phyloP scores from a whole-genome alignment of 2,888 invertebrate genomes.

The Xylota sylvarum region DNA sequence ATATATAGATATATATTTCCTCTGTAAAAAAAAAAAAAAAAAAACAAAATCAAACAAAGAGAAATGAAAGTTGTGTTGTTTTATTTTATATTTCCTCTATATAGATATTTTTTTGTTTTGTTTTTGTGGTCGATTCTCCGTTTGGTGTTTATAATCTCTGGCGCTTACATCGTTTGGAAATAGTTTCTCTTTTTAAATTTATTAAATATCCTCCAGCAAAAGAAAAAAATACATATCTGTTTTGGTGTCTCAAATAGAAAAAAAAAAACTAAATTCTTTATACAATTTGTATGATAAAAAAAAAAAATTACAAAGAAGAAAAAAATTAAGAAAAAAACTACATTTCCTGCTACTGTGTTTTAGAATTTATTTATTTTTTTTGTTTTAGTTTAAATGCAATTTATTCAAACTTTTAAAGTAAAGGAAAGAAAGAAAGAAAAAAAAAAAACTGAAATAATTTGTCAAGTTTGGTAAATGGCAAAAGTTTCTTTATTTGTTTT shows the following conservation, averaged over 20 bases:
- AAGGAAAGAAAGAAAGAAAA: slow-evolving; percentile 40
- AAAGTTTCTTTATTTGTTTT: slow-evolving; percentile 61
- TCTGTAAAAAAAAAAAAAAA: slow-evolving; percentile 78
- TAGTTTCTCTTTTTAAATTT: slow-evolving; percentile 40
- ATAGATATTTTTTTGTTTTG: slow-evolving; percentile 82
- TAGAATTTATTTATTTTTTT: slow-evolving; percentile 54
- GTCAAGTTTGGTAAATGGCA: slow-evolving; percentile 81
- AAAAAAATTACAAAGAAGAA: slow-evolving; percentile 53
- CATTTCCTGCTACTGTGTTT: slow-evolving; percentile 77
- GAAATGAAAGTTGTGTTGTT: slow-evolving; percentile 80
- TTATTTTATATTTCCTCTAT: slow-evolving; percentile 81
- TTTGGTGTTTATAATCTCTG: slow-evolving; percentile 78
- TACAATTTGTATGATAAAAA: slow-evolving; percentile 44
- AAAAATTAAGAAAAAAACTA: slow-evolving; percentile 61
- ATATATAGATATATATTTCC: slow-evolving; percentile 74
- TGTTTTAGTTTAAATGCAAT: slow-evolving; percentile 26
- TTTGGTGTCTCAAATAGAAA: slow-evolving; percentile 83
- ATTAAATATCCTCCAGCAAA: slow-evolving; percentile 62
- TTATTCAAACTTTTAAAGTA: slow-evolving; percentile 26
- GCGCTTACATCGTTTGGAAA: slow-evolving; percentile 80
- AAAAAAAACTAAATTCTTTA: slow-evolving; percentile 28
- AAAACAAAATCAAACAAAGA: slow-evolving; percentile 74
- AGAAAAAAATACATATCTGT: slow-evolving; percentile 81
- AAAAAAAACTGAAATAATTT: slow-evolving; percentile 64
- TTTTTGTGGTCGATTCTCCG: slow-evolving; percentile 77